phyloP scores from a whole-genome alignment of 1,140 invertebrate genomes.

The Pinna nobilis region DNA sequence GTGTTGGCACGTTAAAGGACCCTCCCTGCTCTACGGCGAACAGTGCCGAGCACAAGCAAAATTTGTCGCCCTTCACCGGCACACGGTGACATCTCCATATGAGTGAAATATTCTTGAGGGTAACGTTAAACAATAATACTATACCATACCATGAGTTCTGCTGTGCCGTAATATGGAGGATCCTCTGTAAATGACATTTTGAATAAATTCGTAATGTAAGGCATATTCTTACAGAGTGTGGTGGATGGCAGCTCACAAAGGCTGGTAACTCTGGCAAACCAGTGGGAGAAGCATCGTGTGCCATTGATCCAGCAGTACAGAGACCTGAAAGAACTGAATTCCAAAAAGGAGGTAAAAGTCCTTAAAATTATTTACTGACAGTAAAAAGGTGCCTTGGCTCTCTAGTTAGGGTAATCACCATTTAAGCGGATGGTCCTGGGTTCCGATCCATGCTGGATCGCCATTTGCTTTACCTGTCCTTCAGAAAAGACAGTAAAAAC shows the following conservation, averaged over 20 bases:
- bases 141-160: too few species aligned
- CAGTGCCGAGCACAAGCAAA: too few species aligned
- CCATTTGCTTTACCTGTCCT: too few species aligned
- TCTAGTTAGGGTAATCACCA: neutral
- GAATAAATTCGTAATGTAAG: neutral
- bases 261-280: slow-evolving; percentile 79
- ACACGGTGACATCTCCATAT: too few species aligned
- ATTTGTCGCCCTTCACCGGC: too few species aligned
- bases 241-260: slow-evolving; percentile 80
- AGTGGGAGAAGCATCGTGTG: slow-evolving; percentile 83
- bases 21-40: too few species aligned
- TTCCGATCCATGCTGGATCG: neutral
- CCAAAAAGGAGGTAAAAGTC: slow-evolving; percentile 78
- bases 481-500: too few species aligned
- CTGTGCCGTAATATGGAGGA: too few species aligned
- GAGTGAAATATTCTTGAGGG: too few species aligned
- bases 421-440: neutral
- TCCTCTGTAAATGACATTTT: too few species aligned
- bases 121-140: too few species aligned
- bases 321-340: slow-evolving; percentile 78
- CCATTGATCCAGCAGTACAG: slow-evolving; percentile 81
- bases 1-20: too few species aligned
- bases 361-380: neutral
- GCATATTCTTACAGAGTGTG: slow-evolving; percentile 75
- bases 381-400: neutral